Conservation (phyloP, 2,797 vertebrate species). For the Neosalanx taihuensis region DNA sequence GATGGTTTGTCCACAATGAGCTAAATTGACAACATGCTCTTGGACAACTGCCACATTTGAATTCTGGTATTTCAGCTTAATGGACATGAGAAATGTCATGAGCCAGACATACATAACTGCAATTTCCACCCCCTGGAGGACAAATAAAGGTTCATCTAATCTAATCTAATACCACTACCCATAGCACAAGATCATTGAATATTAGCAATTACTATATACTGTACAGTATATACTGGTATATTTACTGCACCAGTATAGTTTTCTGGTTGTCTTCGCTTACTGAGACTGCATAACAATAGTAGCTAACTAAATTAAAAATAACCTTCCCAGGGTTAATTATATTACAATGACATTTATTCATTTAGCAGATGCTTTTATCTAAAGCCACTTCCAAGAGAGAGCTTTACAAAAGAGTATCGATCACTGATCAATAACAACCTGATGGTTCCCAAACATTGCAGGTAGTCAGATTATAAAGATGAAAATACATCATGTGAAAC, state of each 20-base stretch:
- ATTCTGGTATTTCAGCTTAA: background rate
- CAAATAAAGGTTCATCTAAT: too few relatives aligned
- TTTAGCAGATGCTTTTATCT: too few relatives aligned
- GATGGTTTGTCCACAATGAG: background rate
- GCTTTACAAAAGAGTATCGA: too few relatives aligned
- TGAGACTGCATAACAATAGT: too few relatives aligned
- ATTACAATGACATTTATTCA: too few relatives aligned
- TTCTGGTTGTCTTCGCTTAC: too few relatives aligned
- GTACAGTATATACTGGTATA: background rate
- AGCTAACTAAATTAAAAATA: background rate
- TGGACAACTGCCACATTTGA: background rate
- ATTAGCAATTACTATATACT: background rate
- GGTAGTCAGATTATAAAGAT: too few relatives aligned
- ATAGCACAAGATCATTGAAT: background rate
- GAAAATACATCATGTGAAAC: too few relatives aligned
- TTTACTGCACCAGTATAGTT: background rate
- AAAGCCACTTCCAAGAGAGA: too few relatives aligned
- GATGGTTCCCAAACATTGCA: too few relatives aligned
- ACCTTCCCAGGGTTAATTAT: background rate
- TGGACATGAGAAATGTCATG: background rate
- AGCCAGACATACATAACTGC: background rate
- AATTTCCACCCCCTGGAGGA: too few relatives aligned
- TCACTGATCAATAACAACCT: too few relatives aligned
- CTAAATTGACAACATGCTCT: background rate
- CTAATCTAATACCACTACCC: background rate